Conservation (phyloP, 2,113 vertebrate species). For the Cyanoliseus patagonus region DNA sequence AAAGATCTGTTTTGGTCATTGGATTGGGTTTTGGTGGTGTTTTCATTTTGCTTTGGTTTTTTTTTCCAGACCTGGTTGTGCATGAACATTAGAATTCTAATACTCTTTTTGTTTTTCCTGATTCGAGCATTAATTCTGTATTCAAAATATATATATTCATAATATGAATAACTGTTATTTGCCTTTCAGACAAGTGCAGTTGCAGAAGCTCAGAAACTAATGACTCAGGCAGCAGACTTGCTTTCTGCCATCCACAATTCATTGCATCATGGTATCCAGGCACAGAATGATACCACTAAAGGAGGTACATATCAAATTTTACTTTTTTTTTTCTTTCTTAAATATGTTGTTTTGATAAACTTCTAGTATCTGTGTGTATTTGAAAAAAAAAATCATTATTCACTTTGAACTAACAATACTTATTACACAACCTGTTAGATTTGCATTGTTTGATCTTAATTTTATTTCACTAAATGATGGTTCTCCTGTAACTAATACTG, state of each 20-base stretch:
- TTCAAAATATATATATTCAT: not conserved
- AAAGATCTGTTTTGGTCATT: not conserved
- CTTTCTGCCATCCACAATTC: conserved; percentile 93
- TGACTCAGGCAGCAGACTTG: conserved; percentile 91
- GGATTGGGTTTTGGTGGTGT: not conserved
- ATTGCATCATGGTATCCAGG: conserved; percentile 93
- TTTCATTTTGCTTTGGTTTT: not conserved
- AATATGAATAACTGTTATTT: conserved; percentile 26
- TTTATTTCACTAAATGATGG: not conserved
- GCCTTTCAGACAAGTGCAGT: conserved; percentile 90
- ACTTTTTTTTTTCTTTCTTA: not conserved
- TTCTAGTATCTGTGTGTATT: not conserved
- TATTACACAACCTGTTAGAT: not conserved
- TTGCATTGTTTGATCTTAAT: not conserved
- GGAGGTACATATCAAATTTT: conserved; percentile 80
- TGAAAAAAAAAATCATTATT: not conserved
- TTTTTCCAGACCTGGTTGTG: not conserved
- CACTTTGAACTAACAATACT: not conserved
- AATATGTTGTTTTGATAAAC: not conserved
- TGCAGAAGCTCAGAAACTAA: conserved; percentile 95
- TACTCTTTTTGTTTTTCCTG: not conserved
- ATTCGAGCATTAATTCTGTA: not conserved
- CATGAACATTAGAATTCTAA: not conserved
- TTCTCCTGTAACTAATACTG: not conserved
- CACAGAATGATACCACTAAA: conserved; percentile 98